Conservation (phyloP, 2,888 invertebrate species). For the Lithophane leautieri region DNA sequence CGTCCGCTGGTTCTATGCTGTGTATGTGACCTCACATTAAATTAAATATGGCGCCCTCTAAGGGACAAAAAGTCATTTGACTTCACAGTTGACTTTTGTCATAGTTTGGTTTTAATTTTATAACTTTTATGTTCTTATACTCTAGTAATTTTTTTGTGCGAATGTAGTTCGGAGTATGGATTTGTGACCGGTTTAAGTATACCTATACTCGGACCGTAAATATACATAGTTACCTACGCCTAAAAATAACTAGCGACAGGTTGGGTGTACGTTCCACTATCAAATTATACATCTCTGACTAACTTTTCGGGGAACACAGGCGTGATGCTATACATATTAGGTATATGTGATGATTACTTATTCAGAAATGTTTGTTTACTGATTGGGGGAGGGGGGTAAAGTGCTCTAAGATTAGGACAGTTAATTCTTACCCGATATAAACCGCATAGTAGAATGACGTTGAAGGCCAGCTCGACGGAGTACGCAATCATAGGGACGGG, state of each 20-base stretch:
- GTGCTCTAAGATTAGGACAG: not conserved
- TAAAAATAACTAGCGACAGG: not conserved
- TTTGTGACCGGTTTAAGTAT: not conserved
- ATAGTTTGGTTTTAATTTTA: too few relatives aligned
- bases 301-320: not conserved
- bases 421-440: slow-evolving; percentile 76
- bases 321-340: not conserved
- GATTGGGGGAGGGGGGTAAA: too few relatives aligned
- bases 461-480: slow-evolving; percentile 75
- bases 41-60: too few relatives aligned
- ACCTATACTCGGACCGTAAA: not conserved
- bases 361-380: too few relatives aligned
- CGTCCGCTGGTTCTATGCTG: too few relatives aligned
- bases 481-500: slow-evolving; percentile 77
- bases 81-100: too few relatives aligned
- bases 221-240: not conserved
- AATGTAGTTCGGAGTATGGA: not conserved
- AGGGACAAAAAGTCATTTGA: too few relatives aligned
- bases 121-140: too few relatives aligned
- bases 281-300: not conserved
- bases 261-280: not conserved
- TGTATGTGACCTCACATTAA: too few relatives aligned
- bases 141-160: not conserved
- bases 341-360: too few relatives aligned
- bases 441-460: slow-evolving; percentile 76